A percentile compares a stretch with the other conserved stretches of the same genome.
These are phyloP conservation scores for Sorex maritimensis DNA, from an alignment of 2,797 vertebrate genomes.

Conservation along the genomic window DNA sequence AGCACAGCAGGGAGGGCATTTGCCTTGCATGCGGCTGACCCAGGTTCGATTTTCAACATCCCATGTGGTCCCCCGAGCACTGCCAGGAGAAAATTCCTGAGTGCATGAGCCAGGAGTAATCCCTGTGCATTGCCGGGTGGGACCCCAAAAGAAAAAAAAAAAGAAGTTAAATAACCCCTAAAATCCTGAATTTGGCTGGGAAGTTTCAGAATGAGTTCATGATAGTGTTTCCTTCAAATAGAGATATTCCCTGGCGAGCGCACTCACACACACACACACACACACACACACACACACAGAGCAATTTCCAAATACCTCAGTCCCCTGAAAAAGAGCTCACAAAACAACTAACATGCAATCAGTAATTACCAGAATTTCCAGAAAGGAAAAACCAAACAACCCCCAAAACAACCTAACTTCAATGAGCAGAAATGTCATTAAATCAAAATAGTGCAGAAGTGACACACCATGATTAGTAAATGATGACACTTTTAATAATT, in stretches of 20 bases:
- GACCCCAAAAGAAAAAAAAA: no score
- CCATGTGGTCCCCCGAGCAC: no score
- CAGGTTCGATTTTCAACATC: no score
- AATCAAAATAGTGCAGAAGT: conserved; percentile 4
- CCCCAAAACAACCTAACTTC: no score
- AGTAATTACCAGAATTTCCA: not conserved
- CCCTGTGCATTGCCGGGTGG: no score
- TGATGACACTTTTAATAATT: not conserved
- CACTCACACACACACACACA: no score
- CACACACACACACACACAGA: not conserved
- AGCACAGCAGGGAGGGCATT: no score
- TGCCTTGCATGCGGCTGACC: no score
- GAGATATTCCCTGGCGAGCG: no score
- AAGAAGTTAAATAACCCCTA: not conserved
- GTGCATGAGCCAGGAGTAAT: no score
- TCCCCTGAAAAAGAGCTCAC: not conserved
- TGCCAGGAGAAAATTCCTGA: no score
- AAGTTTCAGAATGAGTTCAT: not conserved
- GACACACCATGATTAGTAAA: not conserved
- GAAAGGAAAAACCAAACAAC: conserved; percentile 18
- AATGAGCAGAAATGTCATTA: conserved; percentile 34
- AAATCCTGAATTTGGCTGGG: conserved; percentile 26
- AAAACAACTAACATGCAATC: not conserved
- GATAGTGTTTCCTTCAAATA: not conserved
- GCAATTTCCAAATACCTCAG: conserved; percentile 26